Evolutionary conservation across 2,888 invertebrate genomes (phyloP), one percentile per base, ranked within the genome.

Genomic region (Phymatocera aterrima): DNA sequence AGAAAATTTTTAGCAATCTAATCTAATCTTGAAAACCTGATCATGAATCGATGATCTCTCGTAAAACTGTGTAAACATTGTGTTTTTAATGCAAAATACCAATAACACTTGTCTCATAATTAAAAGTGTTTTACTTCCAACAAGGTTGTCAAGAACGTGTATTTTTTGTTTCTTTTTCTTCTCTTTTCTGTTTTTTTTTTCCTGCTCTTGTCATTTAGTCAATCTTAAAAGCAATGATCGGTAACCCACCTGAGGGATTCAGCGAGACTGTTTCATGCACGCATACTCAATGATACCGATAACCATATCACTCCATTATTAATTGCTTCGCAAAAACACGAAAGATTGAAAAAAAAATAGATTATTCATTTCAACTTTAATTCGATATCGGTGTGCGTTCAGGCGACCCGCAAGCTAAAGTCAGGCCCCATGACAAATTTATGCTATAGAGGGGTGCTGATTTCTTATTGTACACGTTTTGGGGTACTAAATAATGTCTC

Each of bases 301-400:
- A 83, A 84, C 77, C 84, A 85, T 85, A 85, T 85, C 83, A 86
- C 83, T 84, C 81, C 81, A 78, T 77, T 84, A 6, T 46, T 43
- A 24, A 43, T 37, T 64, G 37, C 34, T 37, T 34, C 10, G 3
- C 2, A 10, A 34, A 37, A 64, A 28, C 8, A 3, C 10, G 15
- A 57, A 0, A 64, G 10, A 64, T n/a, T 37, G n/a, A 6, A 24
- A 28, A 24, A 68, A 2, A 24, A n/a, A 70, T 24, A 37, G 34
- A 31, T 51, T 3, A n/a, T 24, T 43, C 48, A 31, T 37, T 64
- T 37, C 37, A 64, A 64, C 37, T 21, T n/a, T 3, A 34, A 64
- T 64, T 15, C 37, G 1, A 37, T 15, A 64, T 64, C 10, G 24
- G 37, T 10, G 28, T 57, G 48, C n/a, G 6, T 48, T 18, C 18